Evolutionary conservation across 2,797 vertebrate genomes (phyloP).

Genomic region (Tinamus major): DNA sequence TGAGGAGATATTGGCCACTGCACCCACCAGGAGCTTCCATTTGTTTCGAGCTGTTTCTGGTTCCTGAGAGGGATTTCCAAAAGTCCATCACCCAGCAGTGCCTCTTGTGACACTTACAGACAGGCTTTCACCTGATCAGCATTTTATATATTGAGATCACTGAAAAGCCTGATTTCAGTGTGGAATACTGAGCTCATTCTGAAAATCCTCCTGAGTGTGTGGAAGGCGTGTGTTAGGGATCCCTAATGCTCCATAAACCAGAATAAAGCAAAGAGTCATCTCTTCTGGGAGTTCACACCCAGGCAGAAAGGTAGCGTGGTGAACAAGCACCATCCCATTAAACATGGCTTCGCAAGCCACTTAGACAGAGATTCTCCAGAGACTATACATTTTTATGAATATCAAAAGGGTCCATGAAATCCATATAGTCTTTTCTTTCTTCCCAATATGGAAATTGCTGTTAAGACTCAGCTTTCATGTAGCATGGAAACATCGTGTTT

Average conservation of each 20-base stretch:
- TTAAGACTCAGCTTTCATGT: neutral
- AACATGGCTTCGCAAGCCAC: neutral
- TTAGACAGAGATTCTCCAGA: neutral
- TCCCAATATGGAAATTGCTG: neutral
- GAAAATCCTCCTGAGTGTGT: neutral
- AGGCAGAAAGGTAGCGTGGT: neutral
- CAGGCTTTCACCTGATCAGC: neutral
- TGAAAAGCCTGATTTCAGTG: neutral
- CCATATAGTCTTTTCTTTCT: neutral
- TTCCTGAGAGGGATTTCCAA: neutral
- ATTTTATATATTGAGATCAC: neutral
- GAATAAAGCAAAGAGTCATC: neutral
- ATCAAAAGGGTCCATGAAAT: neutral
- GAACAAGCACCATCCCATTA: neutral
- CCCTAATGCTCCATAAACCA: neutral
- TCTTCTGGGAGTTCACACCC: neutral
- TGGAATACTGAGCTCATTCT: neutral
- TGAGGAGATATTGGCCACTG: neutral
- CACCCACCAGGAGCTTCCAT: neutral
- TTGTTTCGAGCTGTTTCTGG: neutral
- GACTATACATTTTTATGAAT: neutral
- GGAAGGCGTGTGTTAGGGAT: neutral
- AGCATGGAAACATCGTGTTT: neutral
- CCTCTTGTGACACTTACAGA: neutral
- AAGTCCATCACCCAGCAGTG: neutral